Percentiles rank a stretch among this genome's conserved stretches.
These are phyloP conservation scores for Ariopsis seemanni DNA, from an alignment of 2,113 vertebrate species.

Conservation along the genomic window DNA sequence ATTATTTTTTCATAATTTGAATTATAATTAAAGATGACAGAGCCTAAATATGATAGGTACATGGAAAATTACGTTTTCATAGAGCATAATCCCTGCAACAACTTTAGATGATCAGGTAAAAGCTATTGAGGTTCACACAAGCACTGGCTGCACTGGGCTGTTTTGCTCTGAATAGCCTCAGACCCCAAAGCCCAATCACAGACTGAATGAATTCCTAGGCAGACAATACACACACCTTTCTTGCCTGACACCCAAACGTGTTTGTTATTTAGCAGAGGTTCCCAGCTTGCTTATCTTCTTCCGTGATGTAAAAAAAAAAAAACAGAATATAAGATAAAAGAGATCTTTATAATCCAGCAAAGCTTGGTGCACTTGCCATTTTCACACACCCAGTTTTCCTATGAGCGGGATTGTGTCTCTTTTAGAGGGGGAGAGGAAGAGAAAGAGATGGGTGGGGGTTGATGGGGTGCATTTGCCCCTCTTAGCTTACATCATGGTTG, in stretches of 20 bases:
- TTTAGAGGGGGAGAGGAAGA: constrained; percentile 50
- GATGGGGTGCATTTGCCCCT: constrained; percentile 54
- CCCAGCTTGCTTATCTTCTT: constrained; percentile 43
- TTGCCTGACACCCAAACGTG: constrained; percentile 37
- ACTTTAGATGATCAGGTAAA: constrained; percentile 20
- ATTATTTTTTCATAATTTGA: background rate
- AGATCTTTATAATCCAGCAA: constrained; percentile 46
- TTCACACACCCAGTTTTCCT: constrained; percentile 47
- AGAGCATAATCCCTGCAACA: background rate
- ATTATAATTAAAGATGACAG: background rate
- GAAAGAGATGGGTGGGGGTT: constrained; percentile 38
- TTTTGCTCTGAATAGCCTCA: constrained; percentile 42
- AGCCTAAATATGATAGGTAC: background rate
- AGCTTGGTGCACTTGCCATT: constrained; percentile 46
- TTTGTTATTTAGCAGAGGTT: constrained; percentile 36
- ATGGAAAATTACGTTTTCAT: constrained; percentile 7
- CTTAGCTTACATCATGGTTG: constrained; percentile 61
- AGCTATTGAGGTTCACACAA: constrained; percentile 39
- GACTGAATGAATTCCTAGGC: constrained; percentile 47
- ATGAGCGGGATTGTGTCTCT: constrained; percentile 45
- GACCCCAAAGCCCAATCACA: constrained; percentile 24
- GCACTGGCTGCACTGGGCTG: constrained; percentile 2
- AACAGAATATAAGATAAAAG: constrained; percentile 15
- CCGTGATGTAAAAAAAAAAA: constrained; percentile 8
- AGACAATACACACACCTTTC: constrained; percentile 49